These are phyloP conservation scores for Flabesymbios commensalis DNA, from an alignment of 2,888 invertebrate genomes.

Conservation along the genomic window DNA sequence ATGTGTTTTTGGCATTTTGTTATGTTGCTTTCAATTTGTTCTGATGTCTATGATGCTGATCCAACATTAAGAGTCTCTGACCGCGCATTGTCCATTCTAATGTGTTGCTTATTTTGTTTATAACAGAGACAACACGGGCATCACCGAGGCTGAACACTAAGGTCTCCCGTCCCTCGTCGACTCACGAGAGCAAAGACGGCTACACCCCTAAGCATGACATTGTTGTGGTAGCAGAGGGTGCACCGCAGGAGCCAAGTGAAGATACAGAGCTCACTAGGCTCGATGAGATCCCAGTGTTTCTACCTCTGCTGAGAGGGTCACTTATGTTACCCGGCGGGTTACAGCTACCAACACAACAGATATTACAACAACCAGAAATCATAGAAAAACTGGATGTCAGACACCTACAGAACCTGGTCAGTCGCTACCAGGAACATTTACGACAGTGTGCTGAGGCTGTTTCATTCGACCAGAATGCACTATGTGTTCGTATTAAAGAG, in stretches of 20 bases:
- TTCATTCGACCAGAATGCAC: constrained; percentile 76
- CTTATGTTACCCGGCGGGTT: constrained; percentile 73
- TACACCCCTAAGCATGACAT: constrained; percentile 49
- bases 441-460: constrained; percentile 81
- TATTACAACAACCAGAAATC: neutral
- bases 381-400: constrained; percentile 74
- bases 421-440: constrained; percentile 80
- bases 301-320: constrained; percentile 89
- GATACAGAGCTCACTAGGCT: constrained; percentile 54
- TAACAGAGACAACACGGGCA: no score
- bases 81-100: no score
- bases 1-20: no score
- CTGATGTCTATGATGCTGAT: no score
- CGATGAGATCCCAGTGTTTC: constrained; percentile 78
- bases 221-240: constrained; percentile 54
- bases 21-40: no score
- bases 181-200: constrained; percentile 24
- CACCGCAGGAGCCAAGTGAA: constrained; percentile 29
- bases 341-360: neutral
- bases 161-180: no score
- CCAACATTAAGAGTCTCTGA: no score
- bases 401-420: constrained; percentile 74
- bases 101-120: no score
- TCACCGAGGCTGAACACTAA: no score
- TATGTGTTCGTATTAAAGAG: constrained; percentile 78